Evolutionary conservation across 2,113 vertebrate species (phyloP), one percentile per base, ranked within the genome.

Genomic region (Falcunculus frontatus): DNA sequence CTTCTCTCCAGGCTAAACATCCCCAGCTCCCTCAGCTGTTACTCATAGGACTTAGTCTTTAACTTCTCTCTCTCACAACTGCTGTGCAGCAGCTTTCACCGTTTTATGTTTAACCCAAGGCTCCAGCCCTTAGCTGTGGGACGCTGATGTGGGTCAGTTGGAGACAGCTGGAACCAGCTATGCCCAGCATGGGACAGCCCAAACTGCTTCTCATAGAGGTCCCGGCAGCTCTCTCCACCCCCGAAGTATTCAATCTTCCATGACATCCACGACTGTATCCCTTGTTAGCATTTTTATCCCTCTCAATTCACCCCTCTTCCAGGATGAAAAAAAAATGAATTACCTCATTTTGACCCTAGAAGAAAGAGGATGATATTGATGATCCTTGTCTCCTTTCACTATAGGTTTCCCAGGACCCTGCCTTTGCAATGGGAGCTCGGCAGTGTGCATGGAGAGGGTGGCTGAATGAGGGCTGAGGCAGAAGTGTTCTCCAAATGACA

Each of bases 141-240:
- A 42, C 22, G 16, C 32, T 50, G 16, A 0, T 1, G 4, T 18
- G 26, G 11, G 5, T 68, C 2, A 4, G 3, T 0, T 16, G 47
- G n/a, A 83, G 12, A 10, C 0, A 4, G 6, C 47, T 63, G 72
- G n/a, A 67, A 41, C 19, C 1, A 4, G 4, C n/a, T 72, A 29
- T 35, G 17, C 55, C 64, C 5, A 5, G 11, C 32, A 8, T 0
- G 1, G 15, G 15, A 26, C 19, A 77, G 16, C 8, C 33, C 23
- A 3, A 4, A 23, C 4, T 29, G 11, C 41, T 29, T 46, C 30
- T 74, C 50, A 26, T 15, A 79, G 72, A 25, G 29, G 7, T 33
- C 0, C 3, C 23, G 62, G 16, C 18, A 27, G n/a, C 16, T n/a
- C 20, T 18, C 7, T 19, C 12, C 13, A 25, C 3, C 7, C 1